Evolutionary conservation across 2,888 invertebrate species (phyloP).

Genomic region (Leptopilina syphax): DNA sequence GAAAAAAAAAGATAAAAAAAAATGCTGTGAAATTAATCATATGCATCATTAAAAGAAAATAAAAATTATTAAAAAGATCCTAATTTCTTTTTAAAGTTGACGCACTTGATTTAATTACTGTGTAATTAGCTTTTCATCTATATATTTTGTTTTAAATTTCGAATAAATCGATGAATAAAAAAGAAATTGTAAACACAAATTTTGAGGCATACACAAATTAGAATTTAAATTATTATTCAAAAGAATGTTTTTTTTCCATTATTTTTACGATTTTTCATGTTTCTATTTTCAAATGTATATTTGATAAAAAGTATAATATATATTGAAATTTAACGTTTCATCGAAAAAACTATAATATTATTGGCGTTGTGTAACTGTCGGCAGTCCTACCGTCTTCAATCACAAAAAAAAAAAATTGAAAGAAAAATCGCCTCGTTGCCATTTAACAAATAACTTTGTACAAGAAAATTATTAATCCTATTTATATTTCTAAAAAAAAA

Average conservation of each 20-base stretch:
- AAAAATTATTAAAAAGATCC: neutral
- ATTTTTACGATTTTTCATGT: neutral
- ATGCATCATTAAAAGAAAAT: too few relatives aligned
- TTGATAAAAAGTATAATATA: slow-evolving; percentile 56
- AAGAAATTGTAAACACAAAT: too few relatives aligned
- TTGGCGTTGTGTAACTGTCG: slow-evolving; percentile 68
- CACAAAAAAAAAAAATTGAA: slow-evolving; percentile 46
- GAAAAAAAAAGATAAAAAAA: neutral
- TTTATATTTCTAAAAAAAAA: slow-evolving; percentile 31
- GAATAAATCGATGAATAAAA: neutral
- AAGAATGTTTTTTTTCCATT: too few relatives aligned
- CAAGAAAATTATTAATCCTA: slow-evolving; percentile 41
- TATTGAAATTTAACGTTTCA: slow-evolving; percentile 57
- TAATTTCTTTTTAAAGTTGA: neutral
- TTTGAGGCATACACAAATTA: too few relatives aligned
- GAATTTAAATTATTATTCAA: too few relatives aligned
- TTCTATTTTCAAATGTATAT: neutral
- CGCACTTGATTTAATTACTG: neutral
- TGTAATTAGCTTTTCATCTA: neutral
- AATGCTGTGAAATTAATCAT: neutral
- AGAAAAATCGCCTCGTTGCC: slow-evolving; percentile 59
- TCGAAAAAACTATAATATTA: slow-evolving; percentile 52
- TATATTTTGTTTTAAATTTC: neutral
- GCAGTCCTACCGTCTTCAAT: slow-evolving; percentile 66
- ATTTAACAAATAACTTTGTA: slow-evolving; percentile 58